These are phyloP conservation scores for Drepanosiphum platanoidis DNA, from an alignment of 2,888 invertebrate species.

Conservation along the genomic window DNA sequence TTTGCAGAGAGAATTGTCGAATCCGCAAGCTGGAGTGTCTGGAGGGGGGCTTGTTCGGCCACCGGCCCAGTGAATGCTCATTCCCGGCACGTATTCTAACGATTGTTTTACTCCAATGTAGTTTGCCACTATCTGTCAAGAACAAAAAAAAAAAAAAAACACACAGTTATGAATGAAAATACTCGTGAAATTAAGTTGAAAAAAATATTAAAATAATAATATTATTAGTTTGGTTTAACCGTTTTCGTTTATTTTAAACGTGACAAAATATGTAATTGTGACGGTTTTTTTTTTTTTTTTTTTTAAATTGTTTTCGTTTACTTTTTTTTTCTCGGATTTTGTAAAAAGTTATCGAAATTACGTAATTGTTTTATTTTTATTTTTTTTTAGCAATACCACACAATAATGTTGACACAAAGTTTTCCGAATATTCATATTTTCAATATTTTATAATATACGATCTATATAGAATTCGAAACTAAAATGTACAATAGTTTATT, in stretches of 20 bases:
- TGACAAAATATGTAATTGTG: too few relatives aligned
- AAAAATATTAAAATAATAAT: too few relatives aligned
- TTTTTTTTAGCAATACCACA: too few relatives aligned
- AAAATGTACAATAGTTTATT: background rate
- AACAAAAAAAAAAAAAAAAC: constrained; percentile 56
- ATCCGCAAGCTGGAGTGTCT: constrained; percentile 93
- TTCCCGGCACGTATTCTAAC: constrained; percentile 77
- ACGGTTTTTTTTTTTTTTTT: too few relatives aligned
- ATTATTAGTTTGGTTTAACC: too few relatives aligned
- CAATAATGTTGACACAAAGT: background rate
- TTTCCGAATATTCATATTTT: background rate
- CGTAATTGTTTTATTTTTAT: too few relatives aligned
- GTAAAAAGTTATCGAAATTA: too few relatives aligned
- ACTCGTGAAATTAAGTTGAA: too few relatives aligned
- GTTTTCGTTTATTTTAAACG: too few relatives aligned
- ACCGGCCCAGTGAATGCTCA: constrained; percentile 88
- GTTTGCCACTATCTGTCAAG: constrained; percentile 84
- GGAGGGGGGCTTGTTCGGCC: constrained; percentile 79
- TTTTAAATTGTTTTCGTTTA: too few relatives aligned
- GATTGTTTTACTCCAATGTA: constrained; percentile 84
- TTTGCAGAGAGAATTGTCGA: constrained; percentile 87
- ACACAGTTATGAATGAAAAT: too few relatives aligned
- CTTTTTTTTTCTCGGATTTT: too few relatives aligned
- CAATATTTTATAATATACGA: background rate
- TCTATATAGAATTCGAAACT: background rate